Evolutionary conservation across 2,888 invertebrate species (phyloP).

Genomic region (Mesorhabditis spiculigera): DNA sequence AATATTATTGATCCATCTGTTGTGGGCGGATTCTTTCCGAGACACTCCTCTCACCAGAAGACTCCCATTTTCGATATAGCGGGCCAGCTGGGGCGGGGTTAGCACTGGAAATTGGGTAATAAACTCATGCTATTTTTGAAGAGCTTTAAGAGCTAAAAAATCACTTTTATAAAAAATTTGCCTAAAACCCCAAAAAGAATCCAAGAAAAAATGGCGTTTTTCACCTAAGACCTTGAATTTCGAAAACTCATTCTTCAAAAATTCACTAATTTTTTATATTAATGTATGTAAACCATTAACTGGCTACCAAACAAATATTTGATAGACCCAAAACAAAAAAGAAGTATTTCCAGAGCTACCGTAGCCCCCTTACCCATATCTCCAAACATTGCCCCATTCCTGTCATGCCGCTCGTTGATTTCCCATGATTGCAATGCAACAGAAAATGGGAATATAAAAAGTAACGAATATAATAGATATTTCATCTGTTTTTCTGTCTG

Average conservation of each 20-base stretch:
- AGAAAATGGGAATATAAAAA: background rate
- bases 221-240: no score
- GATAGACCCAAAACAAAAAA: background rate
- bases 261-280: background rate
- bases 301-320: conserved; percentile 2
- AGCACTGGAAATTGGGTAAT: conserved; percentile 21
- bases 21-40: conserved; percentile 26
- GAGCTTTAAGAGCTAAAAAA: conserved; percentile 7
- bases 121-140: background rate
- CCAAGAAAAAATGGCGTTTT: no score
- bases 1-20: conserved; percentile 40
- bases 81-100: conserved; percentile 33
- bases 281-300: background rate
- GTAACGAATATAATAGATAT: no score
- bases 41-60: conserved; percentile 28
- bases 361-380: conserved; percentile 27
- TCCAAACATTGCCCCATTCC: conserved; percentile 21
- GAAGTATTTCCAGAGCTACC: no score
- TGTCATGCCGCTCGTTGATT: conserved; percentile 20
- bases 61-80: conserved; percentile 23
- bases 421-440: conserved; percentile 22
- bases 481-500: background rate
- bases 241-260: background rate
- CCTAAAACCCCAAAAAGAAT: no score
- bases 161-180: background rate